These are phyloP conservation scores for Conus betulinus DNA, from an alignment of 1,140 invertebrate species.

Conservation along the genomic window DNA sequence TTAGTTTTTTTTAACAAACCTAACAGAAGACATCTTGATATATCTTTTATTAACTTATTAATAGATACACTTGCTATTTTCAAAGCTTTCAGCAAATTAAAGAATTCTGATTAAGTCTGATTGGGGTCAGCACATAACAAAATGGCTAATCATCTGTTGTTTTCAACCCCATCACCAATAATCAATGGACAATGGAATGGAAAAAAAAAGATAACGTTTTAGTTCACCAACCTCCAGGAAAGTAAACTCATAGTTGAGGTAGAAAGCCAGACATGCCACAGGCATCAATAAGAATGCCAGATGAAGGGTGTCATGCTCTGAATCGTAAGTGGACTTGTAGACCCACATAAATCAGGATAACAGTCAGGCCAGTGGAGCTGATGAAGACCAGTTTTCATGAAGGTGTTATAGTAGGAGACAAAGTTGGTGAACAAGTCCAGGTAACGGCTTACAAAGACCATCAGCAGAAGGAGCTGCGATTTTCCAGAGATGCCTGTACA, in stretches of 20 bases:
- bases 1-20: too few relatives aligned
- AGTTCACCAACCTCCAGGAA: slow-evolving; percentile 86
- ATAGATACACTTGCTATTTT: too few relatives aligned
- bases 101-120: too few relatives aligned
- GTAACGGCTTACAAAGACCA: slow-evolving; percentile 96
- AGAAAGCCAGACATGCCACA: slow-evolving; percentile 87
- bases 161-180: too few relatives aligned
- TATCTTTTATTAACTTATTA: too few relatives aligned
- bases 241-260: slow-evolving; percentile 97
- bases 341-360: slow-evolving; percentile 98
- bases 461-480: slow-evolving; percentile 96
- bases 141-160: too few relatives aligned
- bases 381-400: slow-evolving; percentile 99
- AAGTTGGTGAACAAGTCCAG: slow-evolving; percentile 97
- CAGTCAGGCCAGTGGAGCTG: slow-evolving; percentile 89
- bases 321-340: slow-evolving; percentile 95
- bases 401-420: slow-evolving; percentile 96
- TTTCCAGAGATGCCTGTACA: slow-evolving; percentile 97
- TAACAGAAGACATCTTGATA: too few relatives aligned
- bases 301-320: slow-evolving; percentile 97
- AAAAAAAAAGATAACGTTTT: too few relatives aligned
- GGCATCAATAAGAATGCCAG: slow-evolving; percentile 97
- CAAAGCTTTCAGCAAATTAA: too few relatives aligned
- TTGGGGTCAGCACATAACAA: too few relatives aligned
- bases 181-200: too few relatives aligned